phyloP scores from a whole-genome alignment of 2,797 vertebrate species.

The Mycteria americana region DNA sequence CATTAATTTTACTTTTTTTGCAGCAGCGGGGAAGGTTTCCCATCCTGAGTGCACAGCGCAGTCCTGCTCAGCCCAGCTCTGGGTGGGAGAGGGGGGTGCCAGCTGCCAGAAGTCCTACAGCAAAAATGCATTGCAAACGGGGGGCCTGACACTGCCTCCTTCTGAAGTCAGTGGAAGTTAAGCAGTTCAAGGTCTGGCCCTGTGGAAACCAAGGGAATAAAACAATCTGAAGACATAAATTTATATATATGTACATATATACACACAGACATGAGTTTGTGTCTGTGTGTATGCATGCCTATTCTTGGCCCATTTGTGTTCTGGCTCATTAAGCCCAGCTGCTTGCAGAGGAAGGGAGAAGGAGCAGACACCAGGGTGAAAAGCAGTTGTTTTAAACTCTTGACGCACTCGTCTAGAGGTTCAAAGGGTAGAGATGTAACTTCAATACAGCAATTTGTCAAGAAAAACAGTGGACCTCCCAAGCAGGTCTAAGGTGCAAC shows the following conservation, averaged over 20 bases:
- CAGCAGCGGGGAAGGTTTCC: not conserved
- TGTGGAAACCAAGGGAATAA: not conserved
- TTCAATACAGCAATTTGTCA: not conserved
- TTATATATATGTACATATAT: not conserved
- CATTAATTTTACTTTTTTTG: not conserved
- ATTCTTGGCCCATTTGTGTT: not conserved
- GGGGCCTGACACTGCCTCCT: not conserved
- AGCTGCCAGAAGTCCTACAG: not conserved
- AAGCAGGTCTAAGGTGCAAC: not conserved
- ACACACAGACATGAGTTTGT: not conserved
- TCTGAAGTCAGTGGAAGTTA: not conserved
- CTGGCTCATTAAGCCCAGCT: not conserved
- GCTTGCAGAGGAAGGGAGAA: not conserved
- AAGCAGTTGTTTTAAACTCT: not conserved
- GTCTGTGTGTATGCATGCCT: not conserved
- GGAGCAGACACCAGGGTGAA: not conserved
- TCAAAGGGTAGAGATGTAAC: not conserved
- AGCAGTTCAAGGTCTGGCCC: not conserved
- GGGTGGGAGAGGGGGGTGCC: not conserved
- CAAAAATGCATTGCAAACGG: not conserved
- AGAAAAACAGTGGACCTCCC: not conserved
- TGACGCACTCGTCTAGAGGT: fast-evolving
- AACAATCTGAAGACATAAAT: not conserved
- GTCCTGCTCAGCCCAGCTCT: not conserved
- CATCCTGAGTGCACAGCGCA: fast-evolving